phyloP scores from a whole-genome alignment of 2,113 vertebrate genomes.

The Hepsetus odoe region DNA sequence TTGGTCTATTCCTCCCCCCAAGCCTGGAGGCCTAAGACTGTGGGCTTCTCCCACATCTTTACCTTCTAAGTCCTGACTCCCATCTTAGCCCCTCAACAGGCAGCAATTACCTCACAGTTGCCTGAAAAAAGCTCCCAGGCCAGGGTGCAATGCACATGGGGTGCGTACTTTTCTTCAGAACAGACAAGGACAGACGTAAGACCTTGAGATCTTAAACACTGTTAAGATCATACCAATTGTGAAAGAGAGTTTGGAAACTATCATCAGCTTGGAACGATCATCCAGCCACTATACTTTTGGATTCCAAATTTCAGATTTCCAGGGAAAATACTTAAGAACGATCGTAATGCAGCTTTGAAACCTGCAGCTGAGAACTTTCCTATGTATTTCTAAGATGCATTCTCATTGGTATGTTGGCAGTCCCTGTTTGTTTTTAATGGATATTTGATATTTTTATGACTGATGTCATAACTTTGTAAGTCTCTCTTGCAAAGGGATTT shows the following conservation, averaged over 20 bases:
- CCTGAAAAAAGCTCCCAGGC: slow-evolving; percentile 59
- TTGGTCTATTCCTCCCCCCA: slow-evolving; percentile 15
- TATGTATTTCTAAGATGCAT: too few species aligned
- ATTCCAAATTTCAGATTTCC: background rate
- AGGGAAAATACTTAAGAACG: background rate
- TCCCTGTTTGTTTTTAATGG: too few species aligned
- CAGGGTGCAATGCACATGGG: slow-evolving; percentile 34
- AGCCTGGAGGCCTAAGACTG: slow-evolving; percentile 57
- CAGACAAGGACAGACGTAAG: slow-evolving; percentile 2
- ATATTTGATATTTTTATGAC: too few species aligned
- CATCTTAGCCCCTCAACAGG: slow-evolving; percentile 58
- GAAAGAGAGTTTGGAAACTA: background rate
- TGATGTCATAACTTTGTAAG: too few species aligned
- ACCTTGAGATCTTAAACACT: too few species aligned
- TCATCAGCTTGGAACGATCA: background rate
- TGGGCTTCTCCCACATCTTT: slow-evolving; percentile 45
- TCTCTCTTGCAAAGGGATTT: too few species aligned
- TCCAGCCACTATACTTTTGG: background rate
- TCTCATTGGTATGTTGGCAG: too few species aligned
- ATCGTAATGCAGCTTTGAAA: too few species aligned
- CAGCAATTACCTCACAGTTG: slow-evolving; percentile 70
- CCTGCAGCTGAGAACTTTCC: too few species aligned
- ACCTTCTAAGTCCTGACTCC: slow-evolving; percentile 43
- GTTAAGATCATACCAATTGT: background rate
- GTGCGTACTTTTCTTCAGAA: background rate